Evolutionary conservation across 2,797 vertebrate genomes (phyloP).

Genomic region (Argentina silus): DNA sequence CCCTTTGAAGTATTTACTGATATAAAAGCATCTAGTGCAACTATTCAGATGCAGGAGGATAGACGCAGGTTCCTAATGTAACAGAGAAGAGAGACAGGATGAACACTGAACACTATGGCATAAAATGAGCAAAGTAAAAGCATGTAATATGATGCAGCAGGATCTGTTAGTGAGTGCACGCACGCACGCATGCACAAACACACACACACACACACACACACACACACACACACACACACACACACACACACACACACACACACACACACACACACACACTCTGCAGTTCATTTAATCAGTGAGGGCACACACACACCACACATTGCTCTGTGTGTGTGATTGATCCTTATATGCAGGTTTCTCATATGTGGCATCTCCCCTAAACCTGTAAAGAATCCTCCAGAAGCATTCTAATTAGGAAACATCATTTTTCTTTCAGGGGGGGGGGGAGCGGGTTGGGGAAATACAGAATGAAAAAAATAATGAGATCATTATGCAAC

Average conservation of each 20-base stretch:
- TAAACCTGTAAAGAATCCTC: slow-evolving; percentile 36
- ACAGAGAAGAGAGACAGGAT: slow-evolving; percentile 28
- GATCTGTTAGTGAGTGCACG: slow-evolving; percentile 32
- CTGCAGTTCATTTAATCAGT: background rate
- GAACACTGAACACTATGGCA: slow-evolving; percentile 12
- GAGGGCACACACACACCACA: background rate
- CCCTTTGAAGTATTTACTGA: background rate
- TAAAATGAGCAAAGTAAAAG: slow-evolving; percentile 39
- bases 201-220: background rate
- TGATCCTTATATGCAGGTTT: background rate
- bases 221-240: background rate
- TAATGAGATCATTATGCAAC: slow-evolving; percentile 47
- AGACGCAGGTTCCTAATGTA: slow-evolving; percentile 20
- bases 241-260: background rate
- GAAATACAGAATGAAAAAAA: slow-evolving; percentile 57
- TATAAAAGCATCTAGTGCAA: slow-evolving; percentile 42
- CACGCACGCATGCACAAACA: background rate
- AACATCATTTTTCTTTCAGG: slow-evolving; percentile 35
- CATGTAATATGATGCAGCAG: slow-evolving; percentile 44
- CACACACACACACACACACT: background rate
- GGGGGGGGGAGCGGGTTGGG: slow-evolving; percentile 18
- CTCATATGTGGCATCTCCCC: slow-evolving; percentile 24
- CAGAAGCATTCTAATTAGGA: slow-evolving; percentile 30
- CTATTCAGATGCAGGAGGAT: slow-evolving; percentile 51
- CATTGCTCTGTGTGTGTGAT: no score